phyloP scores from a whole-genome alignment of 2,797 vertebrate species.

The Eurystomus glaucurus region DNA sequence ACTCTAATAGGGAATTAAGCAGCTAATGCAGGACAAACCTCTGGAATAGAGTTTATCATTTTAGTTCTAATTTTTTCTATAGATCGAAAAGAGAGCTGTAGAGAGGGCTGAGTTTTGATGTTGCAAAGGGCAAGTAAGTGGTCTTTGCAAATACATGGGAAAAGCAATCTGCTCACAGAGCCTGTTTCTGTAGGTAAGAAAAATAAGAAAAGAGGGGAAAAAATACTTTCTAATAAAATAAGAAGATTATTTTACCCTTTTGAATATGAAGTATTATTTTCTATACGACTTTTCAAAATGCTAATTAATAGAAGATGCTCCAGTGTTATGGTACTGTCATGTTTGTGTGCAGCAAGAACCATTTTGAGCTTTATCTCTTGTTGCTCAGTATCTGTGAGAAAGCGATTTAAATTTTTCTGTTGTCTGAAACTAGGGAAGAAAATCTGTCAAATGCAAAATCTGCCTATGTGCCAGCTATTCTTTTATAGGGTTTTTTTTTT shows the following conservation, averaged over 20 bases:
- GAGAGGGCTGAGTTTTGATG: not conserved
- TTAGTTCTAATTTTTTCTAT: constrained; percentile 8
- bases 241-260: not conserved
- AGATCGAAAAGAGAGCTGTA: not conserved
- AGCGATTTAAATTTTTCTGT: not conserved
- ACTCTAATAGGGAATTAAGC: constrained; percentile 50
- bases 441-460: constrained; percentile 4
- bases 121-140: not conserved
- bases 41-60: constrained; percentile 12
- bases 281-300: not conserved
- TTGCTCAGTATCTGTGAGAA: not conserved
- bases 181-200: not conserved
- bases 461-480: not conserved
- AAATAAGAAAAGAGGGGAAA: not conserved
- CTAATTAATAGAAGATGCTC: not conserved
- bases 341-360: not conserved
- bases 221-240: not conserved
- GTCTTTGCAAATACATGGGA: not conserved
- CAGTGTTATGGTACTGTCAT: not conserved
- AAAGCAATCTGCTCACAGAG: not conserved
- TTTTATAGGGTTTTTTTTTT: not conserved
- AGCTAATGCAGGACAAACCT: constrained; percentile 34
- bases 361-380: not conserved
- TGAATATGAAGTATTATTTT: not conserved
- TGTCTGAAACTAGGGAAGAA: not conserved